Evolutionary conservation across 92 coral and sea anemone species (phyloP), one percentile per base, ranked within the genome.

Genomic region (Metridium senile): DNA sequence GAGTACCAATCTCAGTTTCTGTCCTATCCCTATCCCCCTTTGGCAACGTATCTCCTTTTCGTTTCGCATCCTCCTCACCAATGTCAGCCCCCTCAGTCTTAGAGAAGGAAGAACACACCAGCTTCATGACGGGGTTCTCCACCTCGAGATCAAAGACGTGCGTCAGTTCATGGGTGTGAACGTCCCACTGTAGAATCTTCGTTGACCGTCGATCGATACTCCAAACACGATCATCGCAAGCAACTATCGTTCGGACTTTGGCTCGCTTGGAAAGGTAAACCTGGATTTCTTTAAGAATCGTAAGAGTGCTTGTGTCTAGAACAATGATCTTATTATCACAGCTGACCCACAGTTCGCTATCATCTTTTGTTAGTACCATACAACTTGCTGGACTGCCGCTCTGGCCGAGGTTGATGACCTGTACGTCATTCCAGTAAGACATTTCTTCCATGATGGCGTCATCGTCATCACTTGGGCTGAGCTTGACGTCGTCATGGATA

Each of bases 301-400:
- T 78, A 62, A 89, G 59, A 0, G 91, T 96, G 29, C 69, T 81
- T 27, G 85, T 84, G 27, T 89, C 93, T 22, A 96, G 59, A 18
- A 89, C 86, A 18, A 85, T 87, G 17, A 96, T 89, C 70, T 85
- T 79, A 70, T 89, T 93, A 11, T 97, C 99, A 73, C 96, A 92
- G 74, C 99, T 93, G 6, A 92, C 96, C 99, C 99, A 96, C 58
- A 96, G 66, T 70, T 96, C 96, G 56, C 68, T 81, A 64, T 77
- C 82, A 13, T 83, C 78, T 3, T 76, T 87, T 21, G 86, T 94
- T 1, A 92, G 72, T 27, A 93, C 86, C 90, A 95, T 83, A 66
- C 99, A 83, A 65, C 89, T 92, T n/a, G 86, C 97, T 0, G 99
- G 97, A 39, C 82, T 88, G 11, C 93, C 85, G 34, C 82, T 84